Percentiles rank a stretch among this genome's conserved stretches.
Conservation (phyloP, 2,113 vertebrate genomes). For the Tychaedon coryphoeus region DNA sequence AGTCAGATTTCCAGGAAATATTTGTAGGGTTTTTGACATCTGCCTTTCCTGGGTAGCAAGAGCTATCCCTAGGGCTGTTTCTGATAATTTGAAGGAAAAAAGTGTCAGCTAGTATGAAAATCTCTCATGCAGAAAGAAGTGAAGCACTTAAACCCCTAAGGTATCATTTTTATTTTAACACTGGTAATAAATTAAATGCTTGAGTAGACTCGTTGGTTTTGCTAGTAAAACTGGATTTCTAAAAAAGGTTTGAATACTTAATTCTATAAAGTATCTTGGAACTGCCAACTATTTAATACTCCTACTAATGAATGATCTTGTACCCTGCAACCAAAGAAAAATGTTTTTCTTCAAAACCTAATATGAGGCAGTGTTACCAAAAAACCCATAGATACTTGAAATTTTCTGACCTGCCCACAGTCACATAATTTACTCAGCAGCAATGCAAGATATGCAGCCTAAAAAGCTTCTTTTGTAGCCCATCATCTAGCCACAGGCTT, state of each 20-base stretch:
- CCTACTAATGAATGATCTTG: neutral
- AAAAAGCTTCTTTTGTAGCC: constrained; percentile 26
- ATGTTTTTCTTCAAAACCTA: neutral
- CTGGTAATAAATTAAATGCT: neutral
- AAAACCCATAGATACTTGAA: neutral
- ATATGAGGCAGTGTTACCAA: neutral
- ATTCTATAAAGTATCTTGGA: neutral
- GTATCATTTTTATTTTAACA: neutral
- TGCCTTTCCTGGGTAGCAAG: neutral
- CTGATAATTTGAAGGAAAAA: neutral
- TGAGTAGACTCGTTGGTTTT: neutral
- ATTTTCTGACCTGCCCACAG: constrained; percentile 48
- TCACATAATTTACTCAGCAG: neutral
- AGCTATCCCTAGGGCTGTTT: neutral
- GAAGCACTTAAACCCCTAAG: neutral
- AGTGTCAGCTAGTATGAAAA: neutral
- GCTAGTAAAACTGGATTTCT: neutral
- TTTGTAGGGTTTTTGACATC: neutral
- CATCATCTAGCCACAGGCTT: neutral
- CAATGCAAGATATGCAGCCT: constrained; percentile 38
- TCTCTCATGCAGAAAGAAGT: neutral
- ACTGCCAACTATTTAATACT: neutral
- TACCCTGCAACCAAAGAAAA: neutral
- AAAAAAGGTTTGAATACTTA: neutral
- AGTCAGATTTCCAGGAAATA: constrained; percentile 18